Conservation (phyloP, 1,140 invertebrate species). For the Amyelois transitella region DNA sequence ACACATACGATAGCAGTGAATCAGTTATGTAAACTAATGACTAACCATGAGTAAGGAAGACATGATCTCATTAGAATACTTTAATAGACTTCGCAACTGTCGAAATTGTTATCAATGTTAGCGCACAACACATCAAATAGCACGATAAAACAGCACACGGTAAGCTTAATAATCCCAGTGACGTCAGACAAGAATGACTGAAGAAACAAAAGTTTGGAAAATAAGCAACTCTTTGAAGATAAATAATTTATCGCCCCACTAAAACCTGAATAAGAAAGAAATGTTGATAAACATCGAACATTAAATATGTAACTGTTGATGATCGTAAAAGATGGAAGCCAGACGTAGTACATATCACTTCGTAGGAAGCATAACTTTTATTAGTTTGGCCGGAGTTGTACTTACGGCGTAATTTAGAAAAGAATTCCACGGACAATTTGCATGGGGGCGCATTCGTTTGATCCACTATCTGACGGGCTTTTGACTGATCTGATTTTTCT, state of each 20-base stretch:
- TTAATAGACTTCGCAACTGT: conserved; percentile 36
- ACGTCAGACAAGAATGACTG: conserved; percentile 53
- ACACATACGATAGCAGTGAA: conserved; percentile 42
- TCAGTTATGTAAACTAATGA: conserved; percentile 51
- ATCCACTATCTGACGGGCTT: conserved; percentile 39
- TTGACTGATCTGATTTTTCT: conserved; percentile 52
- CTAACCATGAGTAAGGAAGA: conserved; percentile 36
- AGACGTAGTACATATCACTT: conserved; percentile 63
- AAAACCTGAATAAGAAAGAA: conserved; percentile 73
- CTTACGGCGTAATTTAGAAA: conserved; percentile 50
- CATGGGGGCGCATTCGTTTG: conserved; percentile 41
- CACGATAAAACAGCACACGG: conserved; percentile 22
- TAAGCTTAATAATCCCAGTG: conserved; percentile 45
- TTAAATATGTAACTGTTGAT: conserved; percentile 74
- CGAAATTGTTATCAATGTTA: conserved; percentile 38
- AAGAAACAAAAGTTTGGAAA: conserved; percentile 70
- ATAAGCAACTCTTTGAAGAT: conserved; percentile 70
- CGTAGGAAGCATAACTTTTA: conserved; percentile 64
- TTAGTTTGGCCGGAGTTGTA: conserved; percentile 47
- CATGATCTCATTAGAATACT: conserved; percentile 50
- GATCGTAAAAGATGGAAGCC: conserved; percentile 69
- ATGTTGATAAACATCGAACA: conserved; percentile 74
- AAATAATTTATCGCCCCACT: conserved; percentile 70
- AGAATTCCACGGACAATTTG: conserved; percentile 55
- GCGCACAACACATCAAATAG: conserved; percentile 35